Conservation (phyloP, 2,888 invertebrate species). For the Tuberolachnus salignus region DNA sequence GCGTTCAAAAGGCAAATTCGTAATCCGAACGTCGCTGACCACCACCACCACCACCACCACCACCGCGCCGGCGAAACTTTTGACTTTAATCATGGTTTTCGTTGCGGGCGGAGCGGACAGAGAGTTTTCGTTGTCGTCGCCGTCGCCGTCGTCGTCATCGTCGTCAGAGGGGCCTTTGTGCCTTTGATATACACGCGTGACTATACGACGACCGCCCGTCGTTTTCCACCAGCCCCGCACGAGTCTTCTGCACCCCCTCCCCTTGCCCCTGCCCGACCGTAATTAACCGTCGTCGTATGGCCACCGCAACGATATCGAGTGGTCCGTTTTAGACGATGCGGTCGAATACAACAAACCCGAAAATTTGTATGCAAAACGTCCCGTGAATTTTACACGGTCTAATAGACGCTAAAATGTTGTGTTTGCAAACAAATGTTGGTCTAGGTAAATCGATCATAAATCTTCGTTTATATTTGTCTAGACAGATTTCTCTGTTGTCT, state of each 20-base stretch:
- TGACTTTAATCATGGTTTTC: neutral
- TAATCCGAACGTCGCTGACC: neutral
- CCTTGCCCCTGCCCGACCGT: neutral
- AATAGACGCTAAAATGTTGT: no score
- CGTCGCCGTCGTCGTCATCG: neutral
- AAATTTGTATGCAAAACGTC: neutral
- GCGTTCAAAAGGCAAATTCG: conserved; percentile 4
- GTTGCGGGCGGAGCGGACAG: neutral
- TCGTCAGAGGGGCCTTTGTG: neutral
- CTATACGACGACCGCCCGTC: neutral
- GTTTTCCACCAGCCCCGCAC: neutral
- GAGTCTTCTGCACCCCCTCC: neutral
- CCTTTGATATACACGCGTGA: conserved; percentile 11
- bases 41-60: neutral
- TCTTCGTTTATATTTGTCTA: no score
- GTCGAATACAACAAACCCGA: neutral
- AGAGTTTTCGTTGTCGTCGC: neutral
- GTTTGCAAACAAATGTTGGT: no score
- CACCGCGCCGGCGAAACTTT: neutral
- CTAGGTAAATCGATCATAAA: no score
- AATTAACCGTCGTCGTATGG: neutral
- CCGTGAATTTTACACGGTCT: neutral
- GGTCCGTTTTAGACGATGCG: neutral
- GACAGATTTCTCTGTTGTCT: no score
- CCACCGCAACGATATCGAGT: conserved; percentile 5